Conservation (phyloP, 2,113 vertebrate genomes). For the Dicrurus megarhynchus region DNA sequence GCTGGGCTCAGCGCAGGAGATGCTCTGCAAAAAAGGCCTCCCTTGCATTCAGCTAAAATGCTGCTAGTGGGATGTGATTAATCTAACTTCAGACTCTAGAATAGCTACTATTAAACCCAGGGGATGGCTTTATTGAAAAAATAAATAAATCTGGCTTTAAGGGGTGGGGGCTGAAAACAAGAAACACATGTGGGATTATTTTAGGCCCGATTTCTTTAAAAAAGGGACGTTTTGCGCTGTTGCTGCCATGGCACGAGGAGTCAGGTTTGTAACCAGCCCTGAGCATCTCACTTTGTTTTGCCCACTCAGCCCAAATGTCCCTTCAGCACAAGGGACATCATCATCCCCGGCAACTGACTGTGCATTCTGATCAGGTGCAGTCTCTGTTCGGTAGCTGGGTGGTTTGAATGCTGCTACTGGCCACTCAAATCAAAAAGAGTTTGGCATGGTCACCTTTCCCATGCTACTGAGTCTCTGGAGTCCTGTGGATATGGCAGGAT, state of each 20-base stretch:
- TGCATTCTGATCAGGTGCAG: neutral
- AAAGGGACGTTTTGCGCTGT: fast-evolving
- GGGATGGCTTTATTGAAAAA: slow-evolving; percentile 16
- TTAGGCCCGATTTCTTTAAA: neutral
- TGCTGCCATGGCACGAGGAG: neutral
- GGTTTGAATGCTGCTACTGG: neutral
- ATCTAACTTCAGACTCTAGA: slow-evolving; percentile 15
- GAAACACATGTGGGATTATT: neutral
- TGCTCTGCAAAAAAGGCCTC: neutral
- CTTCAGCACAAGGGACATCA: neutral
- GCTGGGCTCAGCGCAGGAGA: neutral
- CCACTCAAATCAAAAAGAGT: neutral
- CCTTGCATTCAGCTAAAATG: neutral
- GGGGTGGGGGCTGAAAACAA: neutral
- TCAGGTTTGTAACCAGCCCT: neutral
- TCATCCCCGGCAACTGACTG: neutral
- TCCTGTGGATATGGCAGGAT: neutral
- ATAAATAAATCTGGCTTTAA: slow-evolving; percentile 18
- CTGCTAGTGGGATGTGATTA: slow-evolving; percentile 24
- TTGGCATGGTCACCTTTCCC: neutral
- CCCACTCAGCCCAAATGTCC: neutral
- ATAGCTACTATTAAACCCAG: slow-evolving; percentile 33
- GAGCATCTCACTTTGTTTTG: neutral
- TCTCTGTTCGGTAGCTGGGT: neutral
- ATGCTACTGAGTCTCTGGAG: neutral